These are phyloP conservation scores for Lathronympha strigana DNA, from an alignment of 2,888 invertebrate species.

Conservation along the genomic window DNA sequence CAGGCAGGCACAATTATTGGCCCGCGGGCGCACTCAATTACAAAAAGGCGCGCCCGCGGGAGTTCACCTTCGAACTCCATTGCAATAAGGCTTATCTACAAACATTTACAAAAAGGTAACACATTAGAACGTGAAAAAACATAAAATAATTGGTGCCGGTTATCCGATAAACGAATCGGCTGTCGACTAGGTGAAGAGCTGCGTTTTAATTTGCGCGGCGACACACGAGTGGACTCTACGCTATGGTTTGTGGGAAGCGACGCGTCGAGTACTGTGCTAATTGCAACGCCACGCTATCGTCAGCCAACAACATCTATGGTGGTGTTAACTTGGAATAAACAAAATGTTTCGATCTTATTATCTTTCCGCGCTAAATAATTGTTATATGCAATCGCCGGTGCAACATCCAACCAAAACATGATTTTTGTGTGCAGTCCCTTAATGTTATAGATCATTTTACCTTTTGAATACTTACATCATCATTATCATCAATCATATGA, in stretches of 20 bases:
- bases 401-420: no score
- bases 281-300: conserved; percentile 73
- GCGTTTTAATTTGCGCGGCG: conserved; percentile 83
- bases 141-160: conserved; percentile 6
- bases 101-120: conserved; percentile 59
- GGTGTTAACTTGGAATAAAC: conserved; percentile 15
- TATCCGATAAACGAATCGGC: conserved; percentile 66
- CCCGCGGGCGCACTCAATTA: conserved; percentile 84
- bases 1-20: conserved; percentile 81
- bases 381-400: no score
- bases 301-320: conserved; percentile 58
- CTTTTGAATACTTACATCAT: no score
- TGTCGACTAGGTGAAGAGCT: conserved; percentile 75
- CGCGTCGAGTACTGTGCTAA: conserved; percentile 80
- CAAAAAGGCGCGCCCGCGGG: conserved; percentile 81
- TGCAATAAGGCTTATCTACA: conserved; percentile 69
- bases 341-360: neutral
- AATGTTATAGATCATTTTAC: no score
- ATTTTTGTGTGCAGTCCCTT: no score
- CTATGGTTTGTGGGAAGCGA: conserved; percentile 68
- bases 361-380: no score
- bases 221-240: conserved; percentile 77
- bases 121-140: neutral
- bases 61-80: conserved; percentile 63
- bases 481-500: no score